phyloP scores from a whole-genome alignment of 2,888 invertebrate species.

The Agonopterix arenella region DNA sequence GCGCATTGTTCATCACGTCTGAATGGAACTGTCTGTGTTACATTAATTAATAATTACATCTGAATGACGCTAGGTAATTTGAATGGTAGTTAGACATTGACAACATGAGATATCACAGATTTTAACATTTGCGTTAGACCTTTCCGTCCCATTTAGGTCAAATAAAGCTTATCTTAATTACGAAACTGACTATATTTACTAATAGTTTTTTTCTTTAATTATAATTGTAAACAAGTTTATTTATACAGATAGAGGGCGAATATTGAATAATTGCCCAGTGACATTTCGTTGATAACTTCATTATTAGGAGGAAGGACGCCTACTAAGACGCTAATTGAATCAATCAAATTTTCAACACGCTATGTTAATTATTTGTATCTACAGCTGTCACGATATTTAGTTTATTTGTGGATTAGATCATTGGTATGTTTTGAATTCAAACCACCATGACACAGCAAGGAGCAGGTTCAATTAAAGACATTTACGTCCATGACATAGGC shows the following conservation, averaged over 20 bases:
- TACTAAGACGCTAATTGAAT: constrained; percentile 40
- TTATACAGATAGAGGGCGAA: constrained; percentile 7
- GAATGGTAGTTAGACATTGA: background rate
- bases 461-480: background rate
- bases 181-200: constrained; percentile 4
- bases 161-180: constrained; percentile 1
- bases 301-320: constrained; percentile 33
- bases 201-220: constrained; percentile 6
- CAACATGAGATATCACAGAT: background rate
- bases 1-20: constrained; percentile 37
- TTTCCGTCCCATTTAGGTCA: background rate
- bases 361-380: constrained; percentile 12
- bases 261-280: constrained; percentile 24
- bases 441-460: background rate
- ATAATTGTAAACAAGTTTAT: constrained; percentile 3
- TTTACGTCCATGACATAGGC: constrained; percentile 10
- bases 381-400: too few relatives aligned
- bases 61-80: background rate
- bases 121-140: too few relatives aligned
- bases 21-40: constrained; percentile 23
- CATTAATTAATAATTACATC: background rate
- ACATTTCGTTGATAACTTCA: constrained; percentile 32
- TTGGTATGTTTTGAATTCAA: too few relatives aligned
- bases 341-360: constrained; percentile 16
- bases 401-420: too few relatives aligned